phyloP scores from a whole-genome alignment of 2,113 vertebrate species.

The Pituophis catenifer region DNA sequence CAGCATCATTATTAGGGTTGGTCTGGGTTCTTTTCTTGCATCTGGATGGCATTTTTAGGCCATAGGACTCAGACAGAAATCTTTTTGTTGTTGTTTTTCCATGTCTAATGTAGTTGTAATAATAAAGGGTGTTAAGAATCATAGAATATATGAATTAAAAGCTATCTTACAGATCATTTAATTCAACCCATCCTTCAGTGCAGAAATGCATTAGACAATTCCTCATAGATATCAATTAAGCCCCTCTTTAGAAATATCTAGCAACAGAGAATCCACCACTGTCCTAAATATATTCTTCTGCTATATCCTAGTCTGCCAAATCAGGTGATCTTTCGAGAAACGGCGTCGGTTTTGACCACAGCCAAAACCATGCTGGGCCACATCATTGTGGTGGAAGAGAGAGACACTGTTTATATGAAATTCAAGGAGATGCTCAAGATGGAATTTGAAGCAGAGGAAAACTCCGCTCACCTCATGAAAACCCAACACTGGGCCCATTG shows the following conservation, averaged over 20 bases:
- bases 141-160: background rate
- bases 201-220: background rate
- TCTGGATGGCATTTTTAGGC: background rate
- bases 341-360: no score
- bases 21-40: background rate
- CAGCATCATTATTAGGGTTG: background rate
- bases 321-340: no score
- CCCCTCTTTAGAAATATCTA: background rate
- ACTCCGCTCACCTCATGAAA: constrained; percentile 27
- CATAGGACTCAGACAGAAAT: background rate
- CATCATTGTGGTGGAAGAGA: no score
- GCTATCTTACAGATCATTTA: background rate
- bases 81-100: background rate
- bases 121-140: background rate
- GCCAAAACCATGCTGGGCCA: no score
- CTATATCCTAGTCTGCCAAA: no score
- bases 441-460: constrained; percentile 53
- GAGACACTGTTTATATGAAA: constrained; percentile 1
- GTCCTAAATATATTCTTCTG: background rate
- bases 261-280: background rate
- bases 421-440: constrained; percentile 50
- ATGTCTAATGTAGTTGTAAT: background rate
- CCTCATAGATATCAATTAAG: background rate
- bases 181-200: background rate
- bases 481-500: constrained; percentile 49